Conservation (phyloP, 2,113 vertebrate species). For the Pampusana beccarii region DNA sequence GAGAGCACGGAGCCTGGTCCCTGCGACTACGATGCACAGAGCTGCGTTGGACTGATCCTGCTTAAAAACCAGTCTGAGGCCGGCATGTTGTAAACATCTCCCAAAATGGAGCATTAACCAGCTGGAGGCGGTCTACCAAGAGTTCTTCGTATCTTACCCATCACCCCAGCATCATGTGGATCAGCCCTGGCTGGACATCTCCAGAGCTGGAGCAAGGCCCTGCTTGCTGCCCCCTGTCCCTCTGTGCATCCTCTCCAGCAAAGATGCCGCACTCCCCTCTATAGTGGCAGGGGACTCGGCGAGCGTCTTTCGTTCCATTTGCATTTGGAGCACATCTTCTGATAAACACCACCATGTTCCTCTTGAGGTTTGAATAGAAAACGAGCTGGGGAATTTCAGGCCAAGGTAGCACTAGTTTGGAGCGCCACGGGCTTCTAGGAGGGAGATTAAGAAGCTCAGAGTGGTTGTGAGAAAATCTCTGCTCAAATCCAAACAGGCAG, state of each 20-base stretch:
- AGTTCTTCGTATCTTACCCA: neutral
- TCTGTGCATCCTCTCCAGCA: neutral
- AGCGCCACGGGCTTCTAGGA: neutral
- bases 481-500: constrained; percentile 26
- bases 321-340: neutral
- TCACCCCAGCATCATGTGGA: neutral
- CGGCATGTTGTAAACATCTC: neutral
- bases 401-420: neutral
- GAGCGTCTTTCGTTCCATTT: neutral
- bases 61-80: neutral
- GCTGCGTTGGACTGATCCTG: neutral
- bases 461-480: neutral
- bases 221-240: rapidly evolving
- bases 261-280: neutral
- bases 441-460: neutral
- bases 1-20: neutral
- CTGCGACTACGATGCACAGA: neutral
- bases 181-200: neutral
- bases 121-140: neutral
- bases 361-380: constrained; percentile 23
- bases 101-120: neutral
- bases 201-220: neutral
- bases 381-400: constrained; percentile 1
- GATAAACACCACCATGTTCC: neutral
- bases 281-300: neutral